Evolutionary conservation across 1,140 invertebrate species (phyloP), one percentile per base, ranked within the genome.

Genomic region (Eumeta japonica): DNA sequence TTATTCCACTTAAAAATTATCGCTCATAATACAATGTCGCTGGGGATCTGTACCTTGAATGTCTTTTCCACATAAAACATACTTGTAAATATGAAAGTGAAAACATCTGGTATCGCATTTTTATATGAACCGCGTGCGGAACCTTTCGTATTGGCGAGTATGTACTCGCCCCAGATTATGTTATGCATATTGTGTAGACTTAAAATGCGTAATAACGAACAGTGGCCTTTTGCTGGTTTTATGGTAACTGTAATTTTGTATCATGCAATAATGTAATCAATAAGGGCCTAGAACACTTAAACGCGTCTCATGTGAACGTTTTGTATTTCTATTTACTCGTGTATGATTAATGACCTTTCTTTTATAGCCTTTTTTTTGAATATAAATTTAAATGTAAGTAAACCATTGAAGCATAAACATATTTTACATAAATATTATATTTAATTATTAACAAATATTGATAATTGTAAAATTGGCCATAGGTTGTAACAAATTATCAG

Each of bases 341-440:
- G 55, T 64, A 54, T 65, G 54, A 48, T 62, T 62, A 58, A 60
- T 55, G 55, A 63, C 54, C 48, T 44, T 48, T 47, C 56, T 64
- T 65, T 61, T 60, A 57, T 62, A 62, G 55, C 59, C n/a, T 60
- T 58, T 55, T 66, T 62, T 62, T 58, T 61, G 58, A 68, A 62
- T 67, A 35, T 65, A 70, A 70, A 59, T 56, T 66, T 62, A 65
- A 71, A 63, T 71, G 64, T 74, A 74, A 71, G 66, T 67, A 65
- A 71, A 70, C 58, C 60, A 66, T 68, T 64, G 54, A 71, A 65
- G 58, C 68, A 67, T 66, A 73, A 66, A 73, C 60, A 61, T 70
- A 73, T 73, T 66, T 70, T 73, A 73, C 65, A 67, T 73, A 70
- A 66, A 70, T 73, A 71, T 71, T 71, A 66, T 71, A 74, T 74